phyloP scores from a whole-genome alignment of 2,888 invertebrate genomes.

The Plebejus argus region DNA sequence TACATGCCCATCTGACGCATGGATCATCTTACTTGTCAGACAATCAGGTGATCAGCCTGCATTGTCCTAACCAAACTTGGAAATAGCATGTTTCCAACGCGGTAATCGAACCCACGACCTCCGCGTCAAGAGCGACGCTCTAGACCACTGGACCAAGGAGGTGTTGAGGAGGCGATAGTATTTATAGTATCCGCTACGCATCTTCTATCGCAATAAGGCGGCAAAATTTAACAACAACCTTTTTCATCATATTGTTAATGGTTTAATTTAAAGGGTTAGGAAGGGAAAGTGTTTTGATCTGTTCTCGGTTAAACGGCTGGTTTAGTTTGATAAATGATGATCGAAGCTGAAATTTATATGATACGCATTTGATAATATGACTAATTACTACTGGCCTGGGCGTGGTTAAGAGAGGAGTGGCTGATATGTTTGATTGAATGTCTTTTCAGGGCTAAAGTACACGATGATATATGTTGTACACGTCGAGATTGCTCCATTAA shows the following conservation, averaged over 20 bases:
- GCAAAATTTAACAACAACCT: not conserved
- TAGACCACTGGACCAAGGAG: too few species aligned
- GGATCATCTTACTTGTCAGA: too few species aligned
- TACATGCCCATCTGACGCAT: too few species aligned
- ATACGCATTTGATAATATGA: not conserved
- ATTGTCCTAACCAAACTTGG: too few species aligned
- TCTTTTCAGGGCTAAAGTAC: conserved; percentile 20
- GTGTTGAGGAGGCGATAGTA: too few species aligned
- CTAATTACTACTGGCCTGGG: not conserved
- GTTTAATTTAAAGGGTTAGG: not conserved
- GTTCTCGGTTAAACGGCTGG: not conserved
- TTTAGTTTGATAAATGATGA: conserved; percentile 11
- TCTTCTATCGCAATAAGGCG: not conserved
- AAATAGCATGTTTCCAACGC: too few species aligned
- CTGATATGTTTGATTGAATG: conserved; percentile 7
- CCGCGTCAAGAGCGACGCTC: too few species aligned
- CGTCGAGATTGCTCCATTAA: not conserved
- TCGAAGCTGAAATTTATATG: conserved; percentile 12
- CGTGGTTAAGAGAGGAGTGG: not conserved
- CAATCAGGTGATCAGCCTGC: too few species aligned
- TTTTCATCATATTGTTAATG: not conserved
- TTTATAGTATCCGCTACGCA: not conserved
- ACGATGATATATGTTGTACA: not conserved
- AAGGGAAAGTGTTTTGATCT: not conserved
- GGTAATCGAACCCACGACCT: too few species aligned